Conservation (phyloP, 2,888 invertebrate species). For the Bellardia bayeri region DNA sequence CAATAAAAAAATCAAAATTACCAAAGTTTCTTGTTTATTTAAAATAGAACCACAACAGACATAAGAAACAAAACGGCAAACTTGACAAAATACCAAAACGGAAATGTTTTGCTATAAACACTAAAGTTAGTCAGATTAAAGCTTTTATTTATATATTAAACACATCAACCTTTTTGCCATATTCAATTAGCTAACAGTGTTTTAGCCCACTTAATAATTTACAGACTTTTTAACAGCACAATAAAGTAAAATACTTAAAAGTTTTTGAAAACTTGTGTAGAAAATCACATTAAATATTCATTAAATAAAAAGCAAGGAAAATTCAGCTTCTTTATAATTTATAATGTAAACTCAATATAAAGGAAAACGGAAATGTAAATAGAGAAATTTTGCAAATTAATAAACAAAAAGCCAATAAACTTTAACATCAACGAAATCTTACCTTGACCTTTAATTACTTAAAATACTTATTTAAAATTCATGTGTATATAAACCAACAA, state of each 20-base stretch:
- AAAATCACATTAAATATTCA: slow-evolving; percentile 63
- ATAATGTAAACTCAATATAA: background rate
- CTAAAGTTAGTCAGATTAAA: background rate
- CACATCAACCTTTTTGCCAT: background rate
- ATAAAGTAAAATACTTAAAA: slow-evolving; percentile 59
- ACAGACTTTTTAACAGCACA: slow-evolving; percentile 54
- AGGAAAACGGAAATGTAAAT: background rate
- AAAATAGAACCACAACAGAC: slow-evolving; percentile 27
- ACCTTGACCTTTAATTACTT: slow-evolving; percentile 53
- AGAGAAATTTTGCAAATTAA: slow-evolving; percentile 1
- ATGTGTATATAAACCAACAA: background rate
- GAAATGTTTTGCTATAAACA: background rate
- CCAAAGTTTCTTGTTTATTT: slow-evolving; percentile 53
- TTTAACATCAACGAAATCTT: slow-evolving; percentile 25
- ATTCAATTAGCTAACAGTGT: slow-evolving; percentile 32
- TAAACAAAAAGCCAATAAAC: slow-evolving; percentile 23
- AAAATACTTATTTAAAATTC: background rate
- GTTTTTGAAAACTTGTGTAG: slow-evolving; percentile 23
- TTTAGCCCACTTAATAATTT: slow-evolving; percentile 50
- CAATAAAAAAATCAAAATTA: slow-evolving; percentile 41
- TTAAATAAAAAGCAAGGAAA: slow-evolving; percentile 37
- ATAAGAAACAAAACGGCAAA: background rate
- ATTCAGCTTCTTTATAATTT: slow-evolving; percentile 32
- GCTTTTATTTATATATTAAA: background rate
- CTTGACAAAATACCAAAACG: background rate